Conservation (phyloP, 2,888 invertebrate genomes). For the Ormia ochracea region DNA sequence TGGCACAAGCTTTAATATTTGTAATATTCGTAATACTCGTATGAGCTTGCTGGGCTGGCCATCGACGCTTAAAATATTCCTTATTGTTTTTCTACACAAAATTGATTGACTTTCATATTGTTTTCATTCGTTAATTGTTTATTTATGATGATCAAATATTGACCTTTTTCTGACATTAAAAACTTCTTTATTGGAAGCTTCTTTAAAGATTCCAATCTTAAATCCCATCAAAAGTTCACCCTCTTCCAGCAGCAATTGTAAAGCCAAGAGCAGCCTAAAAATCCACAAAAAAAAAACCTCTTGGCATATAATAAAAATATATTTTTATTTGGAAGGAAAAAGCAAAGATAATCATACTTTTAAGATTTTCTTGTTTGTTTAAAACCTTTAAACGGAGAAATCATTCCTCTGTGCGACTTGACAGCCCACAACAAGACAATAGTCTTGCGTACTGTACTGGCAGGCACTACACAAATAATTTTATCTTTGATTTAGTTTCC, state of each 20-base stretch:
- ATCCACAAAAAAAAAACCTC: background rate
- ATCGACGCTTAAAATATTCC: background rate
- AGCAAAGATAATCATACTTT: constrained; percentile 51
- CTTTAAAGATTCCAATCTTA: constrained; percentile 40
- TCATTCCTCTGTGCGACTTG: constrained; percentile 35
- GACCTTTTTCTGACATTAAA: constrained; percentile 15
- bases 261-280: background rate
- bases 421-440: constrained; percentile 59
- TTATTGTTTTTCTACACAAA: background rate
- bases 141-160: background rate
- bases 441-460: background rate
- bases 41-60: background rate
- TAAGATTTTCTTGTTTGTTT: constrained; percentile 4
- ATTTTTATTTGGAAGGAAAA: background rate
- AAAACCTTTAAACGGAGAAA: constrained; percentile 33
- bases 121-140: constrained; percentile 21
- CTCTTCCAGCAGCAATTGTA: constrained; percentile 39
- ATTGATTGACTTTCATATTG: background rate
- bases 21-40: too few species aligned
- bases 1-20: too few species aligned
- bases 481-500: constrained; percentile 58
- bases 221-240: constrained; percentile 47
- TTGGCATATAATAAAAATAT: background rate
- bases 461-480: constrained; percentile 2
- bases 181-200: constrained; percentile 35